Conservation (phyloP, 92 coral and sea anemone species). For the Muricea muricata region DNA sequence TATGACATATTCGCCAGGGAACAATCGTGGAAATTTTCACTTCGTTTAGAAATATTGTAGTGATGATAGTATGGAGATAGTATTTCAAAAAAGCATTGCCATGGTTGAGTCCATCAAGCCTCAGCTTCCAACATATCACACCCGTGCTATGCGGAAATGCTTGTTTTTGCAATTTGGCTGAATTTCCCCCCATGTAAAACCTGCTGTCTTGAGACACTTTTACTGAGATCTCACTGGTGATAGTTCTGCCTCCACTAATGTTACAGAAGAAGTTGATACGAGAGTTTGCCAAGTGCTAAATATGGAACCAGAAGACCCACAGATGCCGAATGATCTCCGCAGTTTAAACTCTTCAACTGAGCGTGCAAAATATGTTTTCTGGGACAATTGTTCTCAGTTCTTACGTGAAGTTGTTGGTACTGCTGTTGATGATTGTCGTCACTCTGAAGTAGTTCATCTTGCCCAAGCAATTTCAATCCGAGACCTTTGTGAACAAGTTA, state of each 20-base stretch:
- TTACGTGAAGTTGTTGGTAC: no score
- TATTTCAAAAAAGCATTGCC: background rate
- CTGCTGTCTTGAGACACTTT: slow-evolving; percentile 32
- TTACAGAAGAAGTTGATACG: slow-evolving; percentile 22
- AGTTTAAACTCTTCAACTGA: slow-evolving; percentile 2
- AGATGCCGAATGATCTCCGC: slow-evolving; percentile 20
- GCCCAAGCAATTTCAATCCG: slow-evolving; percentile 29
- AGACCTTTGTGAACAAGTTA: slow-evolving; percentile 15
- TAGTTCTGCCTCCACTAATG: background rate
- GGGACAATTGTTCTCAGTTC: slow-evolving; percentile 14
- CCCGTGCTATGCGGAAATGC: background rate
- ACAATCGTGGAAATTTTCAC: slow-evolving; percentile 7
- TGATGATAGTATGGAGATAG: background rate
- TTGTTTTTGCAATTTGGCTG: slow-evolving; percentile 3
- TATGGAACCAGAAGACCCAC: no score
- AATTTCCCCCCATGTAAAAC: slow-evolving; percentile 13
- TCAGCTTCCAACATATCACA: slow-evolving; percentile 11
- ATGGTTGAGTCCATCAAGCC: slow-evolving; percentile 13
- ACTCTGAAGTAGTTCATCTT: slow-evolving; percentile 2
- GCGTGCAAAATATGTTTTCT: slow-evolving; percentile 19
- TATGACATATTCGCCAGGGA: background rate
- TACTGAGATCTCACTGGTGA: slow-evolving; percentile 18
- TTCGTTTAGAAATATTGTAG: slow-evolving; percentile 9
- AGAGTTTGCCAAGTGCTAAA: slow-evolving; percentile 19
- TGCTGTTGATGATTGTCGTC: slow-evolving; percentile 21